Evolutionary conservation across 2,797 vertebrate genomes (phyloP).

Genomic region (Scomberomorus guttatus): DNA sequence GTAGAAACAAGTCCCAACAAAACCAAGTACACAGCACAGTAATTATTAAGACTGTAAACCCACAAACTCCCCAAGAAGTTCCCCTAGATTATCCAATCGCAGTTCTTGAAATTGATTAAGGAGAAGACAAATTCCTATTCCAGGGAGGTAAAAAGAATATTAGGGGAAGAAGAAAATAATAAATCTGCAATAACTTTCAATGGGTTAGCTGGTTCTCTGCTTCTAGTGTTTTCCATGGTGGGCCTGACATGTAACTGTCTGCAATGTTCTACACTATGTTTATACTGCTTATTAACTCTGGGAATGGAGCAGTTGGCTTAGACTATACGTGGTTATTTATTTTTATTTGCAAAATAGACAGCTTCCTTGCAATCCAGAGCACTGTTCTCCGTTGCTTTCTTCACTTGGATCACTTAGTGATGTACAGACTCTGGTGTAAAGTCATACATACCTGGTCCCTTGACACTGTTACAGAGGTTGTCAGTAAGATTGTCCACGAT

Average conservation of each 20-base stretch:
- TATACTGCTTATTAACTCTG: conserved; percentile 35
- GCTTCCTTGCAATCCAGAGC: neutral
- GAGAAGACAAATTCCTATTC: conserved; percentile 44
- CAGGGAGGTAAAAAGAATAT: conserved; percentile 36
- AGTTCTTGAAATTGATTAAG: conserved; percentile 64
- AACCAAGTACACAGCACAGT: conserved; percentile 3
- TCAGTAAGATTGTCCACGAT: conserved; percentile 93
- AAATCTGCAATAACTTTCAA: conserved; percentile 39
- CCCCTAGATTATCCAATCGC: conserved; percentile 30
- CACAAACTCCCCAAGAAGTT: conserved; percentile 26
- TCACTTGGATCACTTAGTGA: neutral
- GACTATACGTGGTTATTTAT: neutral
- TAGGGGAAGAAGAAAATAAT: conserved; percentile 40
- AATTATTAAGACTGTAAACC: conserved; percentile 27
- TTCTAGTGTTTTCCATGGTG: conserved; percentile 25
- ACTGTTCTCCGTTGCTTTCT: neutral
- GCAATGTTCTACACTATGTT: conserved; percentile 26
- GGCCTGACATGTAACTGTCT: conserved; percentile 37
- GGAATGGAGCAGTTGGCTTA: conserved; percentile 17
- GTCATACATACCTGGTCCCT: conserved; percentile 89
- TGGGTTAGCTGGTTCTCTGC: conserved; percentile 23
- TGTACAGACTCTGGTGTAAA: neutral
- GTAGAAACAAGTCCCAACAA: conserved; percentile 26
- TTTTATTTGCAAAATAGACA: conserved; percentile 1
- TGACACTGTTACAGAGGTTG: conserved; percentile 98